These are phyloP conservation scores for Phataginus tricuspis DNA, from an alignment of 2,797 vertebrate species.

Conservation along the genomic window DNA sequence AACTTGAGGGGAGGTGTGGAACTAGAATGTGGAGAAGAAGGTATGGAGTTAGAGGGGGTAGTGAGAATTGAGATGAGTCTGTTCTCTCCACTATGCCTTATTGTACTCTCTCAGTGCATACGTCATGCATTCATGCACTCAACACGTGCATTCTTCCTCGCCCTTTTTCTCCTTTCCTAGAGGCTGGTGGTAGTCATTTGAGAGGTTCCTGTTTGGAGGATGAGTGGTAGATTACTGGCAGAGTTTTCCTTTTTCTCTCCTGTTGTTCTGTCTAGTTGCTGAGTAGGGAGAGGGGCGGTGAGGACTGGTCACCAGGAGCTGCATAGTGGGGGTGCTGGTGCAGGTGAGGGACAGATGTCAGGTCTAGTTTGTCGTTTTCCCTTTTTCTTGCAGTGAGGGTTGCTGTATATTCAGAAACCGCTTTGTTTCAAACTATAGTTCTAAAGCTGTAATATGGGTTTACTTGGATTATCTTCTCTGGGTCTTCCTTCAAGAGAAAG, in stretches of 20 bases:
- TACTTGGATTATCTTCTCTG: not conserved
- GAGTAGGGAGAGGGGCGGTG: not conserved
- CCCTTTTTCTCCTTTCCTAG: not conserved
- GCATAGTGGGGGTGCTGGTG: not conserved
- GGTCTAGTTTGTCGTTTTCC: not conserved
- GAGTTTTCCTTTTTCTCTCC: not conserved
- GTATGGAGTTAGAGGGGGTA: not conserved
- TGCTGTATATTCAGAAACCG: not conserved
- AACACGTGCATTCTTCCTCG: not conserved
- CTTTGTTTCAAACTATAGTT: constrained; percentile 19
- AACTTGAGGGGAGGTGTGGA: not conserved
- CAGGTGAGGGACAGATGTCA: not conserved
- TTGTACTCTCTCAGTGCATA: not conserved
- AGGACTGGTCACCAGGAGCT: not conserved
- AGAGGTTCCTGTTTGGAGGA: not conserved
- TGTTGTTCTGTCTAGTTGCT: not conserved
- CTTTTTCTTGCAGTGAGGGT: not conserved
- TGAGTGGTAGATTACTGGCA: not conserved
- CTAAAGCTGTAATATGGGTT: not conserved
- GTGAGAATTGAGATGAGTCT: not conserved
- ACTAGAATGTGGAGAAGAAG: not conserved
- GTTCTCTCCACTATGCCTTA: not conserved
- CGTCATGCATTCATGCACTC: not conserved
- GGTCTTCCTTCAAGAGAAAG: not conserved
- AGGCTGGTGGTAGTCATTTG: not conserved